Base-by-base conservation (phyloP, 23 tunicate genomes). In the Phallusia fumigata region DNA sequence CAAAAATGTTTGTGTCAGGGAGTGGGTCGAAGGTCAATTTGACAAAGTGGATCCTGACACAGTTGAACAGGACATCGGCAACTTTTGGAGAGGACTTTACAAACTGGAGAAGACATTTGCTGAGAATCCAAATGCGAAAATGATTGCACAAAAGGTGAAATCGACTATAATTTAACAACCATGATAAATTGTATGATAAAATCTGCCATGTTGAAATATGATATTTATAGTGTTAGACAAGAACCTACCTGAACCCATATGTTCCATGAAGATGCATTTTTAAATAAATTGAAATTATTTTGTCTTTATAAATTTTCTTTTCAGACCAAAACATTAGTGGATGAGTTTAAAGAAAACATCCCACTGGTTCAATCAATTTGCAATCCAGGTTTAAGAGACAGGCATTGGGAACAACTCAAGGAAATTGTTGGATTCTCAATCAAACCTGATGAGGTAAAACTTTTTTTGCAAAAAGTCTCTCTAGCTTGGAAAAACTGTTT, bases 361-460 rank as follows among this genome's bases (percentile, higher is more conserved):
- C 99, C 99, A 15, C 76, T 96, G n/a, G 86, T 96, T 26, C 95
- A 91, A 82, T 49, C 94, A 15, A 78, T 96, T 24, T 96, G 99
- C 83, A 96, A 96, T 47, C 99, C 96, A 35, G 99, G 99, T 77
- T 85, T 96, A 72, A 87, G 99, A 36, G 99, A 96, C 58, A 72
- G 99, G 19, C 99, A 96, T 81, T 96, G 99, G 99, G 79, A 36
- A 53, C 84, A 88, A 80, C 64, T 96, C 45, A 78, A 90, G 6
- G 93, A 85, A 85, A 88, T 91, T 31, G 99, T 96, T 34, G 99
- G 99, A 6, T 88, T 91, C 52, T 79, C 84, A 13, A 84, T 94
- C 52, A 89, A 89, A 83, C 98, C 98, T 1, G 98, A 94, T 74
- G 90, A 94, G 83, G 98, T 94, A 31, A 35, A 73, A 51, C 2